Conservation (phyloP, 2,113 vertebrate species). For the Clinocottus analis region DNA sequence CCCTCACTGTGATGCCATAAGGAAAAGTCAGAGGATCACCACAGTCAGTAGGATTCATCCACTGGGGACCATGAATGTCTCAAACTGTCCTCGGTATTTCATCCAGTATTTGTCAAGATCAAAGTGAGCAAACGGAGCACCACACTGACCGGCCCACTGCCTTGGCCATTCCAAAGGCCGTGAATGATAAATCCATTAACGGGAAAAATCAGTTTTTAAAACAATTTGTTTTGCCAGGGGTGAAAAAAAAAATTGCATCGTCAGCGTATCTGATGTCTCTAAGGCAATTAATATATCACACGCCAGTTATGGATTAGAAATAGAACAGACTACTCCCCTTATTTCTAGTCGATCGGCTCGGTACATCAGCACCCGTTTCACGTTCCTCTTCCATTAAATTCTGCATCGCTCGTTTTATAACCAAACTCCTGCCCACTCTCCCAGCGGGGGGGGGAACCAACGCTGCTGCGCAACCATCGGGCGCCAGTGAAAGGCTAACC, state of each 20-base stretch:
- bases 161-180: neutral
- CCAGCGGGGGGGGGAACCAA: slow-evolving; percentile 9
- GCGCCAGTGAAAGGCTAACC: slow-evolving; percentile 27
- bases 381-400: neutral
- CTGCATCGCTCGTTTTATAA: neutral
- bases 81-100: neutral
- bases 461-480: slow-evolving; percentile 26
- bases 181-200: neutral
- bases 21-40: neutral
- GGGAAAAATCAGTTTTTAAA: neutral
- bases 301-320: neutral
- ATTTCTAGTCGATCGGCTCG: neutral
- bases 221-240: neutral
- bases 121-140: neutral
- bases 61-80: neutral
- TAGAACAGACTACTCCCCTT: neutral
- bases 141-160: neutral
- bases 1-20: neutral
- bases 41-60: neutral
- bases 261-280: neutral
- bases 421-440: neutral
- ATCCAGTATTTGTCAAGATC: neutral
- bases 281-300: neutral
- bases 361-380: neutral
- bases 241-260: neutral